Base-by-base conservation (phyloP, 2,113 vertebrate species). In the Lonchura striata region DNA sequence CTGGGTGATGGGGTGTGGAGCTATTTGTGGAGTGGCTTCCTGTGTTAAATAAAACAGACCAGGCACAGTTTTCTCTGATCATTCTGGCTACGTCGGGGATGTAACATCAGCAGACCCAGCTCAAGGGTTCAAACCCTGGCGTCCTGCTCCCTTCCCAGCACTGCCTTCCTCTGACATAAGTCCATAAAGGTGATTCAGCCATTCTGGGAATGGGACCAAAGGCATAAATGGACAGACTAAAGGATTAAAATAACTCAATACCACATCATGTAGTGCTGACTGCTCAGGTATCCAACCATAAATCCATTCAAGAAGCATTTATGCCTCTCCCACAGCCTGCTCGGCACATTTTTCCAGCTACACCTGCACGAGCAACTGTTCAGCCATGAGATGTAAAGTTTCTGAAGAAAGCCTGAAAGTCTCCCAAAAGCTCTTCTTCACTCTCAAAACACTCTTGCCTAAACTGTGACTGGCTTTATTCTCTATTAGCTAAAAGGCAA, bases 151-250 rank as follows among this genome's bases (percentile, higher is more conserved):
- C 57, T 70, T 70, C 71, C 44, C 39, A 35, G 56, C 12, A 1
- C 64, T 37, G 24, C 21, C n/a, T 86, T 72, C 50, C 75, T 77
- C 75, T 63, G 56, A 23, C 31, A 0, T 52, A 42, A 86, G 82
- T 90, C 90, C 88, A 60, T 71, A 54, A 79, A 88, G 64, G 86
- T 95, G 92, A 94, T 80, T 96, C 85, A 96, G 76, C 41, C 82
- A n/a, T 59, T 86, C 95, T 88, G 94, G 92, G 90, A 96, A 95
- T 61, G 80, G 60, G 54, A 88, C 90, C 94, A 96, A 95, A 90
- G 54, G 52, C 82, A 93, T 82, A 96, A 96, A 80, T 53, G 80
- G 92, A 71, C n/a, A n/a, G 71, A 68, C n/a, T 53, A 60, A 93
- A 90, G 69, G 41, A 95, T 60, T 95, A 96, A 95, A 97, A 93